A percentile compares a stretch with the other conserved stretches of the same genome.
These are phyloP conservation scores for Takifugu flavidus DNA, from an alignment of 2,113 vertebrate species.

Conservation along the genomic window DNA sequence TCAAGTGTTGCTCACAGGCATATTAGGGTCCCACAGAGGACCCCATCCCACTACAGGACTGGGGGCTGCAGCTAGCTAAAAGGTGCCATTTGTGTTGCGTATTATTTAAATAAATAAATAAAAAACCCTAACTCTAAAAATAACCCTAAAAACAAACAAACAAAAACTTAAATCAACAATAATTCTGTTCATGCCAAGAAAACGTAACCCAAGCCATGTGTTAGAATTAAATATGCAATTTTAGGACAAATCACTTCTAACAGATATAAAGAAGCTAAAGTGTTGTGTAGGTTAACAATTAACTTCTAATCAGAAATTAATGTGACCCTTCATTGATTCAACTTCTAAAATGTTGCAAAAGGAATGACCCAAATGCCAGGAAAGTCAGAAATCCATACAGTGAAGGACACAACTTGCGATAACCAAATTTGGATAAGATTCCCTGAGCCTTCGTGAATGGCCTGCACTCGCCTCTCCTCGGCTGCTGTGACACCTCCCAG, in stretches of 20 bases:
- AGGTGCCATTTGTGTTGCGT: constrained; percentile 22
- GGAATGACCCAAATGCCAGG: constrained; percentile 12
- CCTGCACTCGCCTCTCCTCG: constrained; percentile 55
- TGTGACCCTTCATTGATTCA: background rate
- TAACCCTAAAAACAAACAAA: too few species aligned
- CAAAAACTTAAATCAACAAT: too few species aligned
- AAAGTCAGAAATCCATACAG: constrained; percentile 8
- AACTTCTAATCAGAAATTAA: background rate
- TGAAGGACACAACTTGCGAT: too few species aligned
- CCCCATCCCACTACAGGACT: constrained; percentile 15
- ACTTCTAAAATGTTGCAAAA: background rate
- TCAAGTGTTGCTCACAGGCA: constrained; percentile 56
- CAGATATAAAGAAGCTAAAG: too few species aligned
- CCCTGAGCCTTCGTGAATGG: constrained; percentile 40
- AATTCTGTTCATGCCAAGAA: too few species aligned
- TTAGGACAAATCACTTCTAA: too few species aligned
- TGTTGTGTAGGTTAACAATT: too few species aligned
- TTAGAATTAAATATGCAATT: too few species aligned
- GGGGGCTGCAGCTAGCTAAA: constrained; percentile 16
- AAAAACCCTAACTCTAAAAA: background rate
- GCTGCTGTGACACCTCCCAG: constrained; percentile 32
- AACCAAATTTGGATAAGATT: background rate
- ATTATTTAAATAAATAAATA: background rate
- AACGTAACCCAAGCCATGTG: too few species aligned
- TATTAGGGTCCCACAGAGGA: constrained; percentile 39